phyloP scores from a whole-genome alignment of 2,113 vertebrate species.

The Pica pica region DNA sequence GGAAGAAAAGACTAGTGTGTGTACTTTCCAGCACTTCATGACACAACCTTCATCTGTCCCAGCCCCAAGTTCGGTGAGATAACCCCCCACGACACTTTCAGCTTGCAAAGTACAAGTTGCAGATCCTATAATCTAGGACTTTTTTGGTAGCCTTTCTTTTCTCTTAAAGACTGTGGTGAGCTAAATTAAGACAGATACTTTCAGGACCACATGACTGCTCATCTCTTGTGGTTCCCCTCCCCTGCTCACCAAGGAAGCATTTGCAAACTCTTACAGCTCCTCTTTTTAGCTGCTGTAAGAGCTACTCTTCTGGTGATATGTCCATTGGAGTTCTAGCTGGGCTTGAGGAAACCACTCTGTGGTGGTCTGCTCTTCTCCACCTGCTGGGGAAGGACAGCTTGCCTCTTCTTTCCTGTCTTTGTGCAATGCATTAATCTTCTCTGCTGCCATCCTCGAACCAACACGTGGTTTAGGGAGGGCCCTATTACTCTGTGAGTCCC shows the following conservation, averaged over 20 bases:
- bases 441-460: not conserved
- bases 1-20: not conserved
- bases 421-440: not conserved
- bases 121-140: not conserved
- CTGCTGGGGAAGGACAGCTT: not conserved
- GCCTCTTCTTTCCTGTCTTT: not conserved
- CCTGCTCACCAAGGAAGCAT: not conserved
- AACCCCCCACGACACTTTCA: not conserved
- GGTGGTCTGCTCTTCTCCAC: not conserved
- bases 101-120: not conserved
- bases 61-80: not conserved
- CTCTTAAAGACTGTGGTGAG: not conserved
- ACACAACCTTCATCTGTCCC: not conserved
- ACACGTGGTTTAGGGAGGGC: fast-evolving
- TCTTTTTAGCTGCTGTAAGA: not conserved
- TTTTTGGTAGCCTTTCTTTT: not conserved
- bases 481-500: not conserved
- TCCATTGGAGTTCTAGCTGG: not conserved
- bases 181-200: not conserved
- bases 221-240: not conserved
- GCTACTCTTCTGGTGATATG: not conserved
- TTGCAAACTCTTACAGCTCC: not conserved
- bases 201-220: not conserved
- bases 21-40: not conserved
- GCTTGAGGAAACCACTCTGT: not conserved